A percentile compares a stretch with the other conserved stretches of the same genome.
Evolutionary conservation across 2,888 invertebrate species (phyloP).

Genomic region (Aleiodes alternator): DNA sequence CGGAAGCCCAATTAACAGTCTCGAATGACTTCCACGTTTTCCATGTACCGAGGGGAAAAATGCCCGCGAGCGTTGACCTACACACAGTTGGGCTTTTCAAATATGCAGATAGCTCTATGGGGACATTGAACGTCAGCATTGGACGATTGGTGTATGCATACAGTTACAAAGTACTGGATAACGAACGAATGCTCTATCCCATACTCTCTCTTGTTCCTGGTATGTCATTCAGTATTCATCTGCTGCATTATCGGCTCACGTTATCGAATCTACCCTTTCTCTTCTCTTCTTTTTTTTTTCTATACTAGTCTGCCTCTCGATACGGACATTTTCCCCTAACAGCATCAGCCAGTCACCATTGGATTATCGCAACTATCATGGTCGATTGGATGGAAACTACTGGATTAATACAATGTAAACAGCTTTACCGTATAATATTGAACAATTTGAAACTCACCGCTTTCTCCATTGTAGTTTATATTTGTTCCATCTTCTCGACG

Average conservation of each 20-base stretch:
- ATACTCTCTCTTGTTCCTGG: constrained; percentile 31
- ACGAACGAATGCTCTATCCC: constrained; percentile 26
- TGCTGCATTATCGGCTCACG: constrained; percentile 32
- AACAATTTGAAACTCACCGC: constrained; percentile 79
- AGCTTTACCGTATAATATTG: constrained; percentile 17
- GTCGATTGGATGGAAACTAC: constrained; percentile 10
- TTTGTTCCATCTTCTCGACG: constrained; percentile 91
- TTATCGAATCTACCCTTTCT: constrained; percentile 20
- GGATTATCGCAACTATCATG: constrained; percentile 27
- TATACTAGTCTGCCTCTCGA: not conserved
- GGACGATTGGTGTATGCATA: constrained; percentile 10
- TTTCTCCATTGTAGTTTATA: constrained; percentile 92
- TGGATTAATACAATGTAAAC: not conserved
- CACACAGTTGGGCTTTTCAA: constrained; percentile 49
- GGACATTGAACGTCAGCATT: constrained; percentile 43
- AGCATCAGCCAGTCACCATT: not conserved
- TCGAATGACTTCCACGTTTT: constrained; percentile 14
- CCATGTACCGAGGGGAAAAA: constrained; percentile 11
- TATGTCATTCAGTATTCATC: constrained; percentile 43
- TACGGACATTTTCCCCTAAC: not conserved
- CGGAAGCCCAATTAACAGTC: too few species aligned
- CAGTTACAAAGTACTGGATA: constrained; percentile 30
- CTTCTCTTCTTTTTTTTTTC: not conserved
- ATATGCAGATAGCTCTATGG: constrained; percentile 54
- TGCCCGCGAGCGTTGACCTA: constrained; percentile 14